A percentile compares a stretch with the other conserved stretches of the same genome.
These are phyloP conservation scores for Pseudochirops corinnae DNA, from an alignment of 2,797 vertebrate genomes.

Conservation along the genomic window DNA sequence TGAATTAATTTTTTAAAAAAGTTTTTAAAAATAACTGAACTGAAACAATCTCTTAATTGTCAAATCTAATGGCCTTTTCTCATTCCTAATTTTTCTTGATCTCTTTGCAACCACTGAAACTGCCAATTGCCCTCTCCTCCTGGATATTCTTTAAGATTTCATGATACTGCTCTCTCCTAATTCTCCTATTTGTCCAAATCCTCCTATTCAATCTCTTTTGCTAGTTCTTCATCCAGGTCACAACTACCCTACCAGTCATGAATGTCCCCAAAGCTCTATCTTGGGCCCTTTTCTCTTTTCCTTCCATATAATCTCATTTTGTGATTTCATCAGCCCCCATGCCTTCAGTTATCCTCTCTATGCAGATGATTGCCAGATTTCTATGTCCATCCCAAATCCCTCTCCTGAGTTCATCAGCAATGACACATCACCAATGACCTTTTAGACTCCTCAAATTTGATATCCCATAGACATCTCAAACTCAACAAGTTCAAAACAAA, in stretches of 20 bases:
- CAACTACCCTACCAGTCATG: not conserved
- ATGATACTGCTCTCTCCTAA: not conserved
- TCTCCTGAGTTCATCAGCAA: not conserved
- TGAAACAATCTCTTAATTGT: not conserved
- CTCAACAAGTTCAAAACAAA: not conserved
- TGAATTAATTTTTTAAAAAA: too few relatives aligned
- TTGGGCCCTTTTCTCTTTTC: not conserved
- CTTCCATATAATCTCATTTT: not conserved
- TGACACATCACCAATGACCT: not conserved
- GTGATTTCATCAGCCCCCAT: not conserved
- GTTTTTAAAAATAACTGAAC: not conserved
- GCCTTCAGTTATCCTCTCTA: not conserved
- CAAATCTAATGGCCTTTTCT: not conserved
- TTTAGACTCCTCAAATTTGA: not conserved
- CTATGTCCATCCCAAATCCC: not conserved
- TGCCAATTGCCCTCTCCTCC: not conserved
- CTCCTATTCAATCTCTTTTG: not conserved
- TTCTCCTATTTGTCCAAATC: not conserved
- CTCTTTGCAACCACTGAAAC: not conserved
- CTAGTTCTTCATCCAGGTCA: not conserved
- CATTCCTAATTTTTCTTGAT: not conserved
- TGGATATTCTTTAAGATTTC: not conserved
- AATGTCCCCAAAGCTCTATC: not conserved
- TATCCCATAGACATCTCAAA: not conserved
- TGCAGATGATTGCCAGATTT: not conserved